Percentiles rank a stretch among this genome's conserved stretches.
Evolutionary conservation across 2,113 vertebrate genomes (phyloP).

Genomic region (Myanophis thanlyinensis): DNA sequence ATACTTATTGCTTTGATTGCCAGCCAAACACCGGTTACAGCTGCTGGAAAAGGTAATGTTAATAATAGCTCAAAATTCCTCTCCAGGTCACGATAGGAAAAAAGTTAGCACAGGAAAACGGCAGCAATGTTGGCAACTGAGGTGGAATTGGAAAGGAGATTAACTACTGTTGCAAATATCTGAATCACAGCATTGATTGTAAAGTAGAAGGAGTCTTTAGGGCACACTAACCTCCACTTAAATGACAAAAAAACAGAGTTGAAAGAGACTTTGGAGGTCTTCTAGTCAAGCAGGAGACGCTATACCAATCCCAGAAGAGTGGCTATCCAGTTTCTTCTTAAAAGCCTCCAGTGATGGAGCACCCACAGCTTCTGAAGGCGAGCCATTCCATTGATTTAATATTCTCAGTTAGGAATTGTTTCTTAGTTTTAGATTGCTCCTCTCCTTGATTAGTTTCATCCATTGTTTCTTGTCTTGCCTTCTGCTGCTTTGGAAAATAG

Average conservation of each 20-base stretch:
- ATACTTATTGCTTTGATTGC: neutral
- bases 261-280: neutral
- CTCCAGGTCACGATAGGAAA: neutral
- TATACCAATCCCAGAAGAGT: neutral
- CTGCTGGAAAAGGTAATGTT: neutral
- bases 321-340: neutral
- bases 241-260: neutral
- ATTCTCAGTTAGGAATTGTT: neutral
- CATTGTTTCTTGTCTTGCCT: neutral
- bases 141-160: neutral
- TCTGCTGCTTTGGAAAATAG: neutral
- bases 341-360: neutral
- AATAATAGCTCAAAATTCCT: neutral
- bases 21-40: neutral
- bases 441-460: neutral
- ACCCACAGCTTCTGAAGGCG: neutral
- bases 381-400: neutral
- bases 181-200: neutral
- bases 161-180: neutral
- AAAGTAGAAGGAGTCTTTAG: neutral
- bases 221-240: neutral
- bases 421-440: neutral
- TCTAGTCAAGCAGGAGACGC: neutral
- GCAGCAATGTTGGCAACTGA: neutral
- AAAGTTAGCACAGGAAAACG: neutral